Conservation (phyloP, 2,797 vertebrate genomes). For the Cryptoprocta ferox region DNA sequence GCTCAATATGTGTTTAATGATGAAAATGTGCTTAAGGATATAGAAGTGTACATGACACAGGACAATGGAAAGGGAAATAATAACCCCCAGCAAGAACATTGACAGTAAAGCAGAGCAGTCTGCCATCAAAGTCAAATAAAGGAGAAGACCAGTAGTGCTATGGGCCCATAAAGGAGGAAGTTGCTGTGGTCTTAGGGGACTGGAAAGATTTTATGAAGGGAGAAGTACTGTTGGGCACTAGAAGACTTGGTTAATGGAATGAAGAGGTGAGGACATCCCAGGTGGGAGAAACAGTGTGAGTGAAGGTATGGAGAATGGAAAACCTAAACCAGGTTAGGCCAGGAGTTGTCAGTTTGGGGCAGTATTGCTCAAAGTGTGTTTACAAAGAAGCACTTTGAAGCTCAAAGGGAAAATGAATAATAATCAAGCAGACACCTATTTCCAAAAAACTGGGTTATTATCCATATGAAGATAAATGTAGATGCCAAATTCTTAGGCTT, state of each 20-base stretch:
- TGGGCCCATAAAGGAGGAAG: not conserved
- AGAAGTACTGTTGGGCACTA: not conserved
- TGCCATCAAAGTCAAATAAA: not conserved
- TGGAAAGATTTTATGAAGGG: not conserved
- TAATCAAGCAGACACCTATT: not conserved
- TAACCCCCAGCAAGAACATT: not conserved
- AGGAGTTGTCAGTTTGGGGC: not conserved
- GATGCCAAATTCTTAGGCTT: not conserved
- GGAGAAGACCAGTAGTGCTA: not conserved
- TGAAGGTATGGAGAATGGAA: not conserved
- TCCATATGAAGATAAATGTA: constrained; percentile 16
- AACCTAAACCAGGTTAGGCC: not conserved
- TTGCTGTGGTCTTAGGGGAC: not conserved
- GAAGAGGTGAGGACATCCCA: not conserved
- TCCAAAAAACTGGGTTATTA: constrained; percentile 42
- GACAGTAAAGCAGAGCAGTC: not conserved
- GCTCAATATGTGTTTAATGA: not conserved
- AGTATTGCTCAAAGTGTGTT: not conserved
- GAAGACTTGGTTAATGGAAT: not conserved
- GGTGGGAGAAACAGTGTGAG: not conserved
- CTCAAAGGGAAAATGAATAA: constrained; percentile 41
- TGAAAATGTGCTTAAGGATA: not conserved
- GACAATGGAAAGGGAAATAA: constrained; percentile 12
- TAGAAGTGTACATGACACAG: not conserved
- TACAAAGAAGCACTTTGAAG: not conserved